A percentile compares a stretch with the other conserved stretches of the same genome.
Evolutionary conservation across 2,113 vertebrate species (phyloP).

Genomic region (Aleadryas rufinucha): DNA sequence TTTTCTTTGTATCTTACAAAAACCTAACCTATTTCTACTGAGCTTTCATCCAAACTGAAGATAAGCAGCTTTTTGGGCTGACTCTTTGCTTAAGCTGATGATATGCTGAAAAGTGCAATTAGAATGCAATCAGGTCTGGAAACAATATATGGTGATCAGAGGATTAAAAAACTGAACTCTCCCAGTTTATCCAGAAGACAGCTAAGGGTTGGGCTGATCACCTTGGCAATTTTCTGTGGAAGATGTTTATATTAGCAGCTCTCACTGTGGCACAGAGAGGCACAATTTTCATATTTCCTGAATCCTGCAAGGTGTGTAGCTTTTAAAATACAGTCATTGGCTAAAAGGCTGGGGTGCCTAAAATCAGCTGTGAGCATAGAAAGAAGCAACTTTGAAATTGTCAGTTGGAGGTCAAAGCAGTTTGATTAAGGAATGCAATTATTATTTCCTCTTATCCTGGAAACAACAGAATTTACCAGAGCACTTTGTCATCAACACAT

Average conservation of each 20-base stretch:
- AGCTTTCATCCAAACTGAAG: neutral
- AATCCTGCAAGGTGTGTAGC: neutral
- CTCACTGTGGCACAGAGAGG: neutral
- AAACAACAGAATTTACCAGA: neutral
- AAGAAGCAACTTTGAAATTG: neutral
- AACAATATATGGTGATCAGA: neutral
- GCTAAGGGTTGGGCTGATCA: neutral
- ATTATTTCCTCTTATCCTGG: slow-evolving; percentile 13
- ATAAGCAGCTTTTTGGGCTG: neutral
- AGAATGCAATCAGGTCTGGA: neutral
- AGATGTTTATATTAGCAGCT: neutral
- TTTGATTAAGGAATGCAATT: slow-evolving; percentile 31
- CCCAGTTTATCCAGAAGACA: neutral
- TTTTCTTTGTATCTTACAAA: neutral
- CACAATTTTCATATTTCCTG: rapidly evolving
- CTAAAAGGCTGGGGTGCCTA: neutral
- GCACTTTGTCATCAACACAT: neutral
- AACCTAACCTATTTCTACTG: neutral
- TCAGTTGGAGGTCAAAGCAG: slow-evolving; percentile 40
- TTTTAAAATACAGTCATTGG: neutral
- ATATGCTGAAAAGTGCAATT: neutral
- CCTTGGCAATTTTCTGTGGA: neutral
- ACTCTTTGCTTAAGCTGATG: neutral
- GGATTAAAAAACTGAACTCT: neutral
- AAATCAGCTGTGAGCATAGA: neutral